Evolutionary conservation across 1,140 invertebrate species (phyloP).

Genomic region (Diabrotica undecimpunctata): DNA sequence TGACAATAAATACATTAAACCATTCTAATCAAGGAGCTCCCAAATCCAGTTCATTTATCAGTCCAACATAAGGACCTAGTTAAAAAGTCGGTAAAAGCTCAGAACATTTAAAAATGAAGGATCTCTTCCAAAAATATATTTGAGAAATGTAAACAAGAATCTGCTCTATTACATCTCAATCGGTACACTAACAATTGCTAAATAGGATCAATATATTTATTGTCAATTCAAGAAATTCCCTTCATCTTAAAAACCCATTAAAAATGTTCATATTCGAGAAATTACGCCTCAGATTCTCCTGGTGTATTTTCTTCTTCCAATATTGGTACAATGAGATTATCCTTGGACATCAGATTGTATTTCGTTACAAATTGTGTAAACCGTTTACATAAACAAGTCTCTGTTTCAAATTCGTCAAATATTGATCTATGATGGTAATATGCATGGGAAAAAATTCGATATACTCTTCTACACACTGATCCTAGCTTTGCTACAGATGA

Average conservation of each 20-base stretch:
- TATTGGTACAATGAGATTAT: conserved; percentile 98
- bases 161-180: too few species aligned
- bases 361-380: conserved; percentile 98
- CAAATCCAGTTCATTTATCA: too few species aligned
- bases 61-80: too few species aligned
- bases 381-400: conserved; percentile 91
- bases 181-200: too few species aligned
- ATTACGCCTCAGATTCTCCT: conserved; percentile 70
- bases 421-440: conserved; percentile 96
- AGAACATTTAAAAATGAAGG: too few species aligned
- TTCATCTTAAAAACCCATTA: neutral
- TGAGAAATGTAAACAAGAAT: too few species aligned
- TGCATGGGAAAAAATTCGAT: conserved; percentile 99
- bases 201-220: too few species aligned
- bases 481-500: conserved; percentile 97
- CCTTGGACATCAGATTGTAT: conserved; percentile 97
- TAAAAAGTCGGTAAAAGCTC: too few species aligned
- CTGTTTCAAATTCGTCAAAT: conserved; percentile 97
- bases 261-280: neutral
- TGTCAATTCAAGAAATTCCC: too few species aligned
- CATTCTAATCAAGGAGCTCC: too few species aligned
- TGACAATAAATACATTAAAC: too few species aligned
- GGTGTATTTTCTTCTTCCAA: conserved; percentile 66
- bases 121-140: too few species aligned
- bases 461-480: conserved; percentile 96